Evolutionary conservation across 2,797 vertebrate genomes (phyloP), one percentile per base, ranked within the genome.

Genomic region (Catamblyrhynchus diadema): DNA sequence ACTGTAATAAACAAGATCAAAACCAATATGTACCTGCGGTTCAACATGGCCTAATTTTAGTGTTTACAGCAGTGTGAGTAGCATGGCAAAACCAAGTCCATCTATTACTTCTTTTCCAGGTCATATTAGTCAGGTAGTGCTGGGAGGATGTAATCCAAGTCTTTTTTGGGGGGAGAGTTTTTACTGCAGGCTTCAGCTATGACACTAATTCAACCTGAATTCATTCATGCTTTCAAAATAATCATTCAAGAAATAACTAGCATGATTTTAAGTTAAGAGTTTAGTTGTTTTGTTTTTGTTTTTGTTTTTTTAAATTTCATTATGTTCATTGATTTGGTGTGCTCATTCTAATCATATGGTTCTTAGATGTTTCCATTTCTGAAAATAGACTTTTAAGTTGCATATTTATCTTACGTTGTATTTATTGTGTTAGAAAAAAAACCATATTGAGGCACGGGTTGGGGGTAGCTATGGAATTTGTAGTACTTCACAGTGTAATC

Each of bases 101-200:
- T 53, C 30, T 51, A 30, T 64, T 51, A 6, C 22, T 56, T 41
- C 8, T 81, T 83, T 89, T 61, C 32, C 14, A 81, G 4, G 1
- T 84, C 27, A 21, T 53, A 44, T 21, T 27, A 61, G 21, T 22
- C 33, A 69, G 2, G 12, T 25, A 56, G 20, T 51, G 5, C 24
- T 77, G 30, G 8, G 28, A 83, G 30, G 14, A 65, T 24, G 12
- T 14, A 62, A 45, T 21, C 25, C 45, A 70, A 3, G 16, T 37
- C 10, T 61, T 30, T 45, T 15, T 56, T 2, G 0, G 0, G 8
- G 3, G 2, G 3, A 19, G 1, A 28, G 3, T 37, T 80, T 80
- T 64, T 57, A 32, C 11, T 45, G 7, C 4, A 57, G 19, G 5
- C n/a, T 61, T 91, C 17, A 57, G 2, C 7, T 9, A 14, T 73